These are phyloP conservation scores for Poeciliopsis gracilis DNA, from an alignment of 2,797 vertebrate species.

Conservation along the genomic window DNA sequence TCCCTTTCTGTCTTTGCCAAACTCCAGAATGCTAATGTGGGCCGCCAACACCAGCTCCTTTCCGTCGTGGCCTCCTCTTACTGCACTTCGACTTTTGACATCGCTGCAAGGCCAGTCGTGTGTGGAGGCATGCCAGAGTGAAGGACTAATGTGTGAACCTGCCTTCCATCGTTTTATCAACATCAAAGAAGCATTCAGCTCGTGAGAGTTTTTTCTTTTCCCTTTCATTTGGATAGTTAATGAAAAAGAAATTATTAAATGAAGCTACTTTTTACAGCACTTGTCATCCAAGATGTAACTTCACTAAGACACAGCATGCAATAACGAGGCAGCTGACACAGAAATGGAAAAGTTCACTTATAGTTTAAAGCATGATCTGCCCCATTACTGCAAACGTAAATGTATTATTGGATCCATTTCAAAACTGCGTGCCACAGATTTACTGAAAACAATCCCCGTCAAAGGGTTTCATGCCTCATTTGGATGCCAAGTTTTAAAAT, in stretches of 20 bases:
- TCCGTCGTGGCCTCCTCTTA: conserved; percentile 86
- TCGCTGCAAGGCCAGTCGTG: conserved; percentile 85
- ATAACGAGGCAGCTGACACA: neutral
- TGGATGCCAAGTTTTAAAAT: conserved; percentile 26
- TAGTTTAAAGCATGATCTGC: neutral
- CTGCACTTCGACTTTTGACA: conserved; percentile 85
- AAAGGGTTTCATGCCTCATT: conserved; percentile 22
- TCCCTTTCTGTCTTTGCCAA: conserved; percentile 80
- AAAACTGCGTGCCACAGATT: neutral
- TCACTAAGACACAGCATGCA: neutral
- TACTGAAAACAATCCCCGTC: conserved; percentile 6
- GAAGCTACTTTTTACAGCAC: neutral
- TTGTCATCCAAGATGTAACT: neutral
- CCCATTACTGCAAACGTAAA: conserved; percentile 9
- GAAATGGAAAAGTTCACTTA: neutral
- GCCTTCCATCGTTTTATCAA: conserved; percentile 93
- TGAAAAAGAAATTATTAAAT: neutral
- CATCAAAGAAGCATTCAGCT: conserved; percentile 87
- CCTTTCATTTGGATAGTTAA: neutral
- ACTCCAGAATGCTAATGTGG: conserved; percentile 87
- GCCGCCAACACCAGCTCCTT: conserved; percentile 71
- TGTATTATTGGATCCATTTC: conserved; percentile 1
- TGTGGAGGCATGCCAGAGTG: conserved; percentile 85
- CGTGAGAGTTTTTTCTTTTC: conserved; percentile 79
- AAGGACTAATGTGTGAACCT: conserved; percentile 89